phyloP scores from a whole-genome alignment of 2,888 invertebrate genomes.

The Drosophila macrospina region DNA sequence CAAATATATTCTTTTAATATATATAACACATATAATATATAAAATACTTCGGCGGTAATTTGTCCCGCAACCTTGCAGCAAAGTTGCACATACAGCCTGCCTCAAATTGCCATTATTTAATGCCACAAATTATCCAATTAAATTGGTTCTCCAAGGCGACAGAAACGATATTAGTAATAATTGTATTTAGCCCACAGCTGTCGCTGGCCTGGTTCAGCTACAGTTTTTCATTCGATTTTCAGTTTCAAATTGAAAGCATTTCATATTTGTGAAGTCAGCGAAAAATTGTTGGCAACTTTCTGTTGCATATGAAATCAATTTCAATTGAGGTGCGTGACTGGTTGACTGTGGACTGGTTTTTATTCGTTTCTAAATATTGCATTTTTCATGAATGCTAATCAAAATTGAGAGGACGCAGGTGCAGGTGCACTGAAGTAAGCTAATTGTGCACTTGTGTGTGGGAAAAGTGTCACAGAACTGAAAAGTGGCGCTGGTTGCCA shows the following conservation, averaged over 20 bases:
- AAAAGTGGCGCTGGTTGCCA: slow-evolving; percentile 33
- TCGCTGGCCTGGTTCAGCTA: no score
- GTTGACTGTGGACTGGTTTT: neutral
- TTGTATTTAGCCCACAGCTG: no score
- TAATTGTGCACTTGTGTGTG: neutral
- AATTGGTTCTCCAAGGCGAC: slow-evolving; percentile 6
- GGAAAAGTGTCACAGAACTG: slow-evolving; percentile 1
- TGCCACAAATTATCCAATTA: slow-evolving; percentile 37
- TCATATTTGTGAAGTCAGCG: neutral
- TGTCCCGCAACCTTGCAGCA: no score
- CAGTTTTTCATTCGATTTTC: neutral
- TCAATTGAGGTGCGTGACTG: slow-evolving; percentile 24
- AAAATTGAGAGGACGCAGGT: slow-evolving; percentile 35
- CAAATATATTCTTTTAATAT: no score
- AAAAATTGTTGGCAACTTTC: slow-evolving; percentile 23
- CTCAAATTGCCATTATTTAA: slow-evolving; percentile 49
- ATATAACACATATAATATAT: slow-evolving; percentile 51
- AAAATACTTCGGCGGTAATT: slow-evolving; percentile 34
- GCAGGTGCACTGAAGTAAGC: slow-evolving; percentile 4
- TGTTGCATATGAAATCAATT: slow-evolving; percentile 20
- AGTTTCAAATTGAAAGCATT: neutral
- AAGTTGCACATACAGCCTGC: no score
- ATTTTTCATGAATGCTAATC: slow-evolving; percentile 54
- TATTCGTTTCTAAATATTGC: slow-evolving; percentile 57
- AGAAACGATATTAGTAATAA: slow-evolving; percentile 2